Percentiles rank a stretch among this genome's conserved stretches.
Conservation (phyloP, 2,113 vertebrate species). For the Oxygymnocypris stewartii region DNA sequence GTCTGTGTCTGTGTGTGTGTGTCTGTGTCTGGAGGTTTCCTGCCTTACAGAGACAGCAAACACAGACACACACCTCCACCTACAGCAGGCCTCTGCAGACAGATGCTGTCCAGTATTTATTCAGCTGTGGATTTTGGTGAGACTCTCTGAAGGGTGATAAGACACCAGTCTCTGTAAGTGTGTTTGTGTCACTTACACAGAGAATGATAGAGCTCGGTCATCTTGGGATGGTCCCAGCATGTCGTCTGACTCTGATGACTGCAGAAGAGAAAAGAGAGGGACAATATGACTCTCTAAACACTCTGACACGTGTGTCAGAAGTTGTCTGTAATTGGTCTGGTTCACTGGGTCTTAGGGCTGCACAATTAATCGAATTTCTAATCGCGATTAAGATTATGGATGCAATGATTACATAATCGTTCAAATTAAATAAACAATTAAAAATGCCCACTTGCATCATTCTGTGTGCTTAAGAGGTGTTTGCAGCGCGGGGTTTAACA, state of each 20-base stretch:
- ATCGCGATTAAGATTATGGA: too few species aligned
- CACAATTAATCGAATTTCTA: too few species aligned
- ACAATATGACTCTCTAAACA: neutral
- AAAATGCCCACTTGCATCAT: too few species aligned
- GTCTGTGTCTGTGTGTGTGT: neutral
- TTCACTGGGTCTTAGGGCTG: neutral
- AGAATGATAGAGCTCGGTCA: conserved; percentile 39
- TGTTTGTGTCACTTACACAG: conserved; percentile 28
- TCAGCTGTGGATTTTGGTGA: neutral
- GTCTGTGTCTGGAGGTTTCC: neutral
- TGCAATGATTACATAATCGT: too few species aligned
- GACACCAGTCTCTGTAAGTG: neutral
- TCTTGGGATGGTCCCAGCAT: conserved; percentile 38
- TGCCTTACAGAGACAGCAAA: neutral
- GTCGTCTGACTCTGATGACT: conserved; percentile 39
- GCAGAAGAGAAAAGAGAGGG: neutral
- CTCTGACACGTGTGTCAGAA: neutral
- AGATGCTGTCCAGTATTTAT: conserved; percentile 17
- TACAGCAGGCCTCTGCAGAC: neutral
- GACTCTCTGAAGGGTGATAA: neutral
- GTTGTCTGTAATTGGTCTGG: neutral
- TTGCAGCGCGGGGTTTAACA: too few species aligned
- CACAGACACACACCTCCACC: conserved; percentile 11
- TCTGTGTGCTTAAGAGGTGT: too few species aligned
- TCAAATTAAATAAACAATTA: too few species aligned